These are phyloP conservation scores for Plumapathes pennacea DNA, from an alignment of 92 coral and sea anemone genomes.

Conservation along the genomic window DNA sequence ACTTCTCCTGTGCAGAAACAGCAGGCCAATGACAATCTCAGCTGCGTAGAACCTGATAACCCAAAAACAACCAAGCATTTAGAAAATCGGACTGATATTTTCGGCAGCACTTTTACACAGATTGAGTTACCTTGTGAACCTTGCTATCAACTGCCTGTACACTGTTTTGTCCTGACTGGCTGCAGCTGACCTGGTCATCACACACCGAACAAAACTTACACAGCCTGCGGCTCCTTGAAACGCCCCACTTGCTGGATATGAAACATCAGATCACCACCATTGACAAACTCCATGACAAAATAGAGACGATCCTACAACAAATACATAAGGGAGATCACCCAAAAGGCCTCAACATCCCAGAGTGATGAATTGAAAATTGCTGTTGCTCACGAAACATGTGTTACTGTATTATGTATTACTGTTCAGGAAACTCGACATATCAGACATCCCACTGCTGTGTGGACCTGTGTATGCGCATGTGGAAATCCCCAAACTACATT, in stretches of 20 bases:
- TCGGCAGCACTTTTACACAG: background rate
- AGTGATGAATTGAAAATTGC: too few species aligned
- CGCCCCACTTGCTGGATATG: conserved; percentile 95
- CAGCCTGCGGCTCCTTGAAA: conserved; percentile 97
- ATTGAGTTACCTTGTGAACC: background rate
- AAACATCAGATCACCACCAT: conserved; percentile 99
- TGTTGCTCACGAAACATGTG: too few species aligned
- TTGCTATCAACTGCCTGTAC: background rate
- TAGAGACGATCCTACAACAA: conserved; percentile 85
- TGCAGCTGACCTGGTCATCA: too few species aligned
- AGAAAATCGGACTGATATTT: background rate
- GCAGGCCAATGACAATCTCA: conserved; percentile 90
- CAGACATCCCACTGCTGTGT: too few species aligned
- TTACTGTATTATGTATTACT: too few species aligned
- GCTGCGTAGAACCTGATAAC: conserved; percentile 83
- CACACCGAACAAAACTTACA: too few species aligned
- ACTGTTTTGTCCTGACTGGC: background rate
- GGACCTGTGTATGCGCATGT: too few species aligned
- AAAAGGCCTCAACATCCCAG: too few species aligned
- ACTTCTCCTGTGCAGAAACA: conserved; percentile 95
- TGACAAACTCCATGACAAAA: conserved; percentile 97
- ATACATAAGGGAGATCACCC: too few species aligned
- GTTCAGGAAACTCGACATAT: too few species aligned
- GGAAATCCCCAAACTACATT: too few species aligned
- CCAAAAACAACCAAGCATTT: background rate